These are phyloP conservation scores for Muntiacus muntjak DNA, from an alignment of 2,113 vertebrate species.

Conservation along the genomic window DNA sequence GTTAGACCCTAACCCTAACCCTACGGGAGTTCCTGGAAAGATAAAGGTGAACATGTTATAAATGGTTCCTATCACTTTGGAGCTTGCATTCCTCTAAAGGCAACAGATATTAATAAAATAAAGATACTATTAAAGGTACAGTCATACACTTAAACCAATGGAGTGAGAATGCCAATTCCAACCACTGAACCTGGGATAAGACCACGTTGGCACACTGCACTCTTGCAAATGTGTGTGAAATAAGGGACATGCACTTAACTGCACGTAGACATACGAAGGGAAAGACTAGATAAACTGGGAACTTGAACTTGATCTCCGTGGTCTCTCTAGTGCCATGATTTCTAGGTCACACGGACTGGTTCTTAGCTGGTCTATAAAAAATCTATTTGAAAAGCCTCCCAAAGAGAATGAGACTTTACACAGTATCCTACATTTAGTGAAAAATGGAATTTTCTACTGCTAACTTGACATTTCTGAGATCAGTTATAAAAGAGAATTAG, in stretches of 20 bases:
- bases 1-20: background rate
- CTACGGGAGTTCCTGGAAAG: background rate
- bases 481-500: background rate
- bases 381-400: background rate
- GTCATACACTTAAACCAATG: background rate
- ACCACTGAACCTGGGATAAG: background rate
- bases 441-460: background rate
- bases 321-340: background rate
- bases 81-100: background rate
- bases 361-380: background rate
- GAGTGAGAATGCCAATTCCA: background rate
- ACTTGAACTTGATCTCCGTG: background rate
- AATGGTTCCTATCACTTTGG: background rate
- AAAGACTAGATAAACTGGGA: background rate
- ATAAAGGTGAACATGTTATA: background rate
- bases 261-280: accelerated
- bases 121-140: background rate
- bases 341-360: background rate
- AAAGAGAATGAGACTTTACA: background rate
- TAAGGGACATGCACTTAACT: background rate
- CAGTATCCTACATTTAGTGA: background rate
- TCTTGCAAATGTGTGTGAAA: background rate
- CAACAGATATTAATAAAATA: background rate
- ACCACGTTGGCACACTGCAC: accelerated
- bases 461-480: background rate